phyloP scores from a whole-genome alignment of 1,140 invertebrate species.

The Cydia strobilella region DNA sequence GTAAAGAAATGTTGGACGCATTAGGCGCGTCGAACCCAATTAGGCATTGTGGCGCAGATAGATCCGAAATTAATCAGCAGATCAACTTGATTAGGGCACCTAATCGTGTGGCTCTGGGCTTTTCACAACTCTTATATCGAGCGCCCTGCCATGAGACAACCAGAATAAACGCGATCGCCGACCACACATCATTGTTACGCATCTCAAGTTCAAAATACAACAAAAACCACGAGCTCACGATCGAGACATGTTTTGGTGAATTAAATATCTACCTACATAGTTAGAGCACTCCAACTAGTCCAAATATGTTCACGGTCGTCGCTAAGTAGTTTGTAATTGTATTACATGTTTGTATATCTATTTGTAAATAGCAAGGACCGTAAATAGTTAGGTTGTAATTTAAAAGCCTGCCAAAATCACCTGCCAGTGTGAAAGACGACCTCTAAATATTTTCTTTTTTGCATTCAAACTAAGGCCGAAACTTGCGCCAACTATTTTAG shows the following conservation, averaged over 20 bases:
- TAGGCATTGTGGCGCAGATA: not conserved
- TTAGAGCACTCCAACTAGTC: not conserved
- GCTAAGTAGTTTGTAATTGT: not conserved
- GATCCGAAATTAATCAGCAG: slow-evolving; percentile 6
- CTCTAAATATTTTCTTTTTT: too few species aligned
- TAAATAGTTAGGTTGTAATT: not conserved
- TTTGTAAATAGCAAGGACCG: too few species aligned
- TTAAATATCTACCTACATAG: not conserved
- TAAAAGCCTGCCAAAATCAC: too few species aligned
- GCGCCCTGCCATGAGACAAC: too few species aligned
- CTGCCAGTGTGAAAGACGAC: too few species aligned
- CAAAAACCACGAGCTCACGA: too few species aligned
- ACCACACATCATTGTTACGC: too few species aligned
- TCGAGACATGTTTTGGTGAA: not conserved
- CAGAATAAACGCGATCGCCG: too few species aligned
- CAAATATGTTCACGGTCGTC: not conserved
- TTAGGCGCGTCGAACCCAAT: not conserved
- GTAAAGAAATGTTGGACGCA: not conserved
- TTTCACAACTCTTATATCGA: too few species aligned
- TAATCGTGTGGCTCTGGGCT: not conserved
- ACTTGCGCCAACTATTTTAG: too few species aligned
- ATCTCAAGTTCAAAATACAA: too few species aligned
- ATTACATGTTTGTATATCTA: not conserved
- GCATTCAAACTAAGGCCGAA: too few species aligned
- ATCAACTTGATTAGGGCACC: not conserved